Evolutionary conservation across 2,797 vertebrate genomes (phyloP), one percentile per base, ranked within the genome.

Genomic region (Pipistrellus nathusii): DNA sequence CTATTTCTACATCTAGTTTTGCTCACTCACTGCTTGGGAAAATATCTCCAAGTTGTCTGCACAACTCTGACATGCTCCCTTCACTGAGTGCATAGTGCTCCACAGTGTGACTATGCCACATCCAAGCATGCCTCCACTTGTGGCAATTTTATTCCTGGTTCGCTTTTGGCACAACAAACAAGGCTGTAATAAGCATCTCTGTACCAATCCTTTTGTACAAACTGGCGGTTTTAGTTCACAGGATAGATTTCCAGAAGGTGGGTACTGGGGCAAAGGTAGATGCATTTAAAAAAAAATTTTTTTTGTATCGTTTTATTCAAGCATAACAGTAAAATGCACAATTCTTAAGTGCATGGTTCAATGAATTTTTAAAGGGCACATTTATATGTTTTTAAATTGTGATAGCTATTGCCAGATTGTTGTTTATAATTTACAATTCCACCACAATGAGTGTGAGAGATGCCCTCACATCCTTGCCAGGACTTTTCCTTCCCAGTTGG

Each of bases 351-450:
- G 44, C 69, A 64, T 35, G 25, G 46, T 38, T 83, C 30, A 66
- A 44, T 41, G 30, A 71, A 57, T 71, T 87, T 91, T 80, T 80
- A 73, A 85, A 80, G 38, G 38, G 8, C 80, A 68, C 35, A 48
- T n/a, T 55, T 38, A n/a, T 41, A 51, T 73, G 17, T 48, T 55
- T 91, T 88, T 32, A 44, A 77, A 69, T 68, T 82, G 21, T 93
- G 51, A 77, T 21, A 85, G 46, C 77, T 66, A 10, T 83, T 62
- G n/a, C 27, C 66, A 72, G 57, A 25, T 75, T 80, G 27, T 68
- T 73, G 46, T 83, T 88, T 88, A 38, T 64, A 73, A 73, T 69
- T 71, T 75, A 95, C 13, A 53, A 41, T 72, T 59, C 66, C 46
- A 62, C 41, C 59, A 51, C 59, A 86, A 15, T 13, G 25, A 93